These are phyloP conservation scores for Tupiocoris notatus DNA, from an alignment of 2,888 invertebrate genomes.

Conservation along the genomic window DNA sequence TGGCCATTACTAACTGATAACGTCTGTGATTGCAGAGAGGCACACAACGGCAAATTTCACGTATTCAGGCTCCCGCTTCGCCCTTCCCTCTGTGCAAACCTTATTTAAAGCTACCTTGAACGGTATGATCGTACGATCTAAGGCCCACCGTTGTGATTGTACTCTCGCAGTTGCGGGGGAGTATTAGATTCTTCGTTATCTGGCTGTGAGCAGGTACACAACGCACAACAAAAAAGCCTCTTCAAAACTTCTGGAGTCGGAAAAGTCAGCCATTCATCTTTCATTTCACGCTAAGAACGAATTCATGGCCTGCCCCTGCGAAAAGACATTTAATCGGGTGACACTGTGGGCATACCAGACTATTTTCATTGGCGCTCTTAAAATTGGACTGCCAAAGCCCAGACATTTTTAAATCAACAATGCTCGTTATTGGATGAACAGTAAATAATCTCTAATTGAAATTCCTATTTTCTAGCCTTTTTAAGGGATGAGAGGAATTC, in stretches of 20 bases:
- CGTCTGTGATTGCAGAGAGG: constrained; percentile 6
- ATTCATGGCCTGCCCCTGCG: too few species aligned
- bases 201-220: neutral
- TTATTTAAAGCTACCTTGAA: neutral
- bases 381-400: too few species aligned
- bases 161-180: neutral
- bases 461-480: too few species aligned
- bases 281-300: neutral
- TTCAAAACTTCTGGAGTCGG: neutral
- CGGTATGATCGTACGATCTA: neutral
- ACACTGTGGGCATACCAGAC: too few species aligned
- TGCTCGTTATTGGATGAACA: too few species aligned
- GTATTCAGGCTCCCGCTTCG: constrained; percentile 13
- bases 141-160: neutral
- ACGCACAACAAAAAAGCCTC: neutral
- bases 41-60: constrained; percentile 7
- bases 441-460: too few species aligned
- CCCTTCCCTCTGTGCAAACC: neutral
- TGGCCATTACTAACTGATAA: constrained; percentile 27
- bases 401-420: too few species aligned
- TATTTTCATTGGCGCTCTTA: too few species aligned
- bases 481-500: too few species aligned
- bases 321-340: too few species aligned
- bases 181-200: neutral
- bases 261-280: neutral